Evolutionary conservation across 2,888 invertebrate species (phyloP).

Genomic region (Thyatira batis): DNA sequence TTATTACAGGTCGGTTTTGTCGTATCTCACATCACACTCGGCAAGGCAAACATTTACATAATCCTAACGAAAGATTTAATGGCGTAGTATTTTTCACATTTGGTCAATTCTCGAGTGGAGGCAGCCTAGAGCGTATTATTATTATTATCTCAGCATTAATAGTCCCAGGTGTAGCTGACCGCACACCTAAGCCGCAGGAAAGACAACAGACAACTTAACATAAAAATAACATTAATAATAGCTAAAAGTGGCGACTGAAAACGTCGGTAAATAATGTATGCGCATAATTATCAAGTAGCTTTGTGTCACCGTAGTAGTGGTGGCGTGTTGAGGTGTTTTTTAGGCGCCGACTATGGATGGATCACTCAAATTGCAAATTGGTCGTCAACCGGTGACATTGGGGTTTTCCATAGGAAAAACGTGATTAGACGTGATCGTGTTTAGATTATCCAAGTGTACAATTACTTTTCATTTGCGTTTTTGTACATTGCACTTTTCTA

Average conservation of each 20-base stretch:
- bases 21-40: too few relatives aligned
- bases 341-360: conserved; percentile 3
- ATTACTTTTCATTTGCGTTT: background rate
- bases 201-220: conserved; percentile 13
- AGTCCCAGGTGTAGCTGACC: background rate
- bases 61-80: too few relatives aligned
- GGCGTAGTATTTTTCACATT: background rate
- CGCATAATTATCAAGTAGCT: conserved; percentile 46
- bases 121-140: background rate
- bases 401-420: conserved; percentile 8
- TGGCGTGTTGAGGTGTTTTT: background rate
- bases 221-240: conserved; percentile 33
- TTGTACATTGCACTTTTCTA: too few relatives aligned
- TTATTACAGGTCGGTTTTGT: too few relatives aligned
- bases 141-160: background rate
- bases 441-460: background rate
- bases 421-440: background rate
- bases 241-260: conserved; percentile 31
- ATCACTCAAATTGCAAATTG: conserved; percentile 14
- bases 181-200: background rate
- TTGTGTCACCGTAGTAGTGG: background rate
- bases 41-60: background rate
- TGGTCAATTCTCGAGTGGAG: background rate
- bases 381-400: conserved; percentile 10
- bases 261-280: conserved; percentile 41